Evolutionary conservation across 2,888 invertebrate genomes (phyloP).

Genomic region (Patella depressa): DNA sequence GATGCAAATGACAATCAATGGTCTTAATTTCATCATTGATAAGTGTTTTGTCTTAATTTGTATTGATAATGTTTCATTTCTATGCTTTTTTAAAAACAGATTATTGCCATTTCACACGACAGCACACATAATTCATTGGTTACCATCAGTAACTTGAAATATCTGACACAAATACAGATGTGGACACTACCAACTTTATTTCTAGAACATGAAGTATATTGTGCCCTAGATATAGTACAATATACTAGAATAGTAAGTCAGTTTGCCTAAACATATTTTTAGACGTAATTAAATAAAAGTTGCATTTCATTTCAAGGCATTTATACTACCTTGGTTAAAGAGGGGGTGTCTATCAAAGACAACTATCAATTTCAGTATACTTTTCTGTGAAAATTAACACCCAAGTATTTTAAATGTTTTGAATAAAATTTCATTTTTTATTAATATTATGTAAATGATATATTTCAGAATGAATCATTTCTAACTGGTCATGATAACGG

Average conservation of each 20-base stretch:
- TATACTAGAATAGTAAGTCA: constrained; percentile 63
- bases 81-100: constrained; percentile 34
- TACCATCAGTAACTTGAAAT: constrained; percentile 52
- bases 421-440: too few species aligned
- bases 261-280: background rate
- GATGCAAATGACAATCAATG: too few species aligned
- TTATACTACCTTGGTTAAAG: too few species aligned
- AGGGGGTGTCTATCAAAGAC: too few species aligned
- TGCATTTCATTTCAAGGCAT: background rate
- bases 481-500: constrained; percentile 64
- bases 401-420: too few species aligned
- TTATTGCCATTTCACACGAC: constrained; percentile 63
- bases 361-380: too few species aligned
- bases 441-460: background rate
- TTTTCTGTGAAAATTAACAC: too few species aligned
- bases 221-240: constrained; percentile 53
- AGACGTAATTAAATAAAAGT: background rate
- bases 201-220: constrained; percentile 61
- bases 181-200: constrained; percentile 66
- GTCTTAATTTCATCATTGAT: too few species aligned
- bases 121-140: constrained; percentile 52
- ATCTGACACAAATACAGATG: constrained; percentile 56
- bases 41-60: too few species aligned
- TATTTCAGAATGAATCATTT: constrained; percentile 53
- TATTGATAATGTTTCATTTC: too few species aligned